Evolutionary conservation across 2,888 invertebrate genomes (phyloP).

Genomic region (Lymantria dispar): DNA sequence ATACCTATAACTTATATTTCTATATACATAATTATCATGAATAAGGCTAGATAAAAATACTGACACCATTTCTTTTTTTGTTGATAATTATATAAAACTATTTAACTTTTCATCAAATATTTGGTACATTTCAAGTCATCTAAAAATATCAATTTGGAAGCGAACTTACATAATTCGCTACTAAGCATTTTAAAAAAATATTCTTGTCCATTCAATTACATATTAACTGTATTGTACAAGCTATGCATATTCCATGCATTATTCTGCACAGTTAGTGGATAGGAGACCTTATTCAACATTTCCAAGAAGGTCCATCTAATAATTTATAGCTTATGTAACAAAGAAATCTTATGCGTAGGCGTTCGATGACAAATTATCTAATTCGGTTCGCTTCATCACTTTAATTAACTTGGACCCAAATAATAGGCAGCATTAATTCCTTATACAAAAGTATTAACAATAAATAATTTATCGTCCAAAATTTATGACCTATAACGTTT

Average conservation of each 20-base stretch:
- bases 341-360: constrained; percentile 42
- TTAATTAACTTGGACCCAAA: constrained; percentile 58
- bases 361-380: constrained; percentile 73
- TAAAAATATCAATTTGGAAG: no score
- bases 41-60: no score
- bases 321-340: constrained; percentile 60
- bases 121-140: no score
- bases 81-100: no score
- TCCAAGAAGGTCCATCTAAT: constrained; percentile 62
- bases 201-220: constrained; percentile 12
- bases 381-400: constrained; percentile 68
- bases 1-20: no score
- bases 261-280: constrained; percentile 15
- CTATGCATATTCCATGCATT: constrained; percentile 25
- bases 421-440: constrained; percentile 29
- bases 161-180: no score
- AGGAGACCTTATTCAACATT: constrained; percentile 39
- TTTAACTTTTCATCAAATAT: no score
- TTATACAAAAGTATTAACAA: constrained; percentile 18
- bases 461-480: constrained; percentile 19
- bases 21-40: no score
- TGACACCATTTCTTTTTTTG: no score
- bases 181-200: constrained; percentile 4
- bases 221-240: constrained; percentile 11
- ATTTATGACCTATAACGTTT: constrained; percentile 18